Conservation (phyloP, 2,888 invertebrate species). For the Sinhomidia bicolor region DNA sequence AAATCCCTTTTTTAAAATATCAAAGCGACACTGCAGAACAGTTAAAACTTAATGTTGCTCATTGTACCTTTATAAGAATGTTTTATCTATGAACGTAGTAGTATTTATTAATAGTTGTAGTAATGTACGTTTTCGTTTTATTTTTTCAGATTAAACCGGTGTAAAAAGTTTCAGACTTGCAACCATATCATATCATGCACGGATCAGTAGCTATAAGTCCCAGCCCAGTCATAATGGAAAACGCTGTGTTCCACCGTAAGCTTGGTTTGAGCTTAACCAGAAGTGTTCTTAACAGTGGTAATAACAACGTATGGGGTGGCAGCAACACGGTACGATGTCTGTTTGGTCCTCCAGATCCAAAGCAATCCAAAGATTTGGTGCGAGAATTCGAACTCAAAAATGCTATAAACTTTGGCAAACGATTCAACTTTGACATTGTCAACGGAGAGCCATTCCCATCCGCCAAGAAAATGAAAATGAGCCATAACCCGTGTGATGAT, state of each 20-base stretch:
- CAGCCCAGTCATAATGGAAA: slow-evolving; percentile 50
- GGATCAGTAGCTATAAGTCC: slow-evolving; percentile 47
- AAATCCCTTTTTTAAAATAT: neutral
- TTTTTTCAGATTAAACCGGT: neutral
- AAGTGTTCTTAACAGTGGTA: slow-evolving; percentile 18
- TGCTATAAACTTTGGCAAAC: slow-evolving; percentile 57
- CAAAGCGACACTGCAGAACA: neutral
- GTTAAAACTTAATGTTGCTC: neutral
- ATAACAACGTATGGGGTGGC: neutral
- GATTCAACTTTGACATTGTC: slow-evolving; percentile 67
- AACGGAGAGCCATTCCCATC: slow-evolving; percentile 60
- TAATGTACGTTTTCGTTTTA: neutral
- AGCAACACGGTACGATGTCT: slow-evolving; percentile 51
- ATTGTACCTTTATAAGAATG: neutral
- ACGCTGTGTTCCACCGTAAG: slow-evolving; percentile 27
- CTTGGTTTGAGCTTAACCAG: slow-evolving; percentile 50
- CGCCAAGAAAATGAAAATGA: slow-evolving; percentile 36
- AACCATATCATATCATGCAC: slow-evolving; percentile 12
- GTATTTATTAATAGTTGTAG: neutral
- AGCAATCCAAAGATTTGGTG: slow-evolving; percentile 49
- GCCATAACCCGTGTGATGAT: neutral
- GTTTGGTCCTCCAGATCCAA: slow-evolving; percentile 68
- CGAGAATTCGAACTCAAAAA: slow-evolving; percentile 55
- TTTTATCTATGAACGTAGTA: neutral
- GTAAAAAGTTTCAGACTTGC: too few relatives aligned